phyloP scores from a whole-genome alignment of 2,113 vertebrate species.

The Vulpes lagopus region DNA sequence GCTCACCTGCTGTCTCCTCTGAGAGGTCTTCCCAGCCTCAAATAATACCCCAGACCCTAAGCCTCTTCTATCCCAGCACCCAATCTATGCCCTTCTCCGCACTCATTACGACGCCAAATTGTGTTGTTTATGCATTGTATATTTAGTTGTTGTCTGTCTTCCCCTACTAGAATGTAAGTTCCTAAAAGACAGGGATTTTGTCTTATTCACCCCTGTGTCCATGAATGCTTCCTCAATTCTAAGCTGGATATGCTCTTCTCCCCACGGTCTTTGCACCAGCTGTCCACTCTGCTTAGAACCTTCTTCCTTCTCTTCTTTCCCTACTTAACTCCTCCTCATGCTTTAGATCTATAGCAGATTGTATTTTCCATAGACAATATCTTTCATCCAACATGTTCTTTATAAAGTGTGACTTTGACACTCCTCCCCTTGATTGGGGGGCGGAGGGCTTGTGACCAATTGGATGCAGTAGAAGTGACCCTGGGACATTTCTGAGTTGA shows the following conservation, averaged over 20 bases:
- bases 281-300: background rate
- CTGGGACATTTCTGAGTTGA: background rate
- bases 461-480: background rate
- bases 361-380: background rate
- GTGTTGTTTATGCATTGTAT: background rate
- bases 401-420: background rate
- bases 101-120: background rate
- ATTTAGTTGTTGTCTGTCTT: background rate
- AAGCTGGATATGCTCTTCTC: background rate
- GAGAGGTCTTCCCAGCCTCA: background rate
- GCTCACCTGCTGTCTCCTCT: background rate
- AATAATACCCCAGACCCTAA: background rate
- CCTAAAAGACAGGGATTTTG: background rate
- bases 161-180: background rate
- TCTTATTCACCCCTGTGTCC: background rate
- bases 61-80: background rate
- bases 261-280: background rate
- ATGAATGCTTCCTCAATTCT: background rate
- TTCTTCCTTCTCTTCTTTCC: background rate
- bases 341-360: background rate
- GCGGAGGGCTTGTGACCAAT: background rate
- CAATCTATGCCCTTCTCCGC: background rate
- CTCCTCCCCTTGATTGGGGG: background rate
- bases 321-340: background rate
- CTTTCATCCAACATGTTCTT: background rate